phyloP scores from a whole-genome alignment of 2,797 vertebrate genomes.

The Megalops cyprinoides region DNA sequence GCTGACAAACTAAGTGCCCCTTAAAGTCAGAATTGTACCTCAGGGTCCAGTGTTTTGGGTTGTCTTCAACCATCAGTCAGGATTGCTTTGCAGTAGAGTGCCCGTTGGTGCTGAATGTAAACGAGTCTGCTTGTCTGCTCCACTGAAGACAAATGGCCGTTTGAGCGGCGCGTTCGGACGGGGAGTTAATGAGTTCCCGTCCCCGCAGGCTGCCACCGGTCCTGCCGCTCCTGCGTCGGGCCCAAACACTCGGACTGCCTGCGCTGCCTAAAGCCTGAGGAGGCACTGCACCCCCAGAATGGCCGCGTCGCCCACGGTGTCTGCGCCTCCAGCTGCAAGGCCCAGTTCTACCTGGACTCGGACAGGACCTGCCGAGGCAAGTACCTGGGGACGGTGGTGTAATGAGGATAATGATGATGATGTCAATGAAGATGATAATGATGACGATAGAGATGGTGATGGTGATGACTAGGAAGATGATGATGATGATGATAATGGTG shows the following conservation, averaged over 20 bases:
- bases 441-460: background rate
- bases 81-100: background rate
- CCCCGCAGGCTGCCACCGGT: conserved; percentile 81
- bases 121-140: background rate
- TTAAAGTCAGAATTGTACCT: conserved; percentile 10
- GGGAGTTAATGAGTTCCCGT: background rate
- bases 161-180: background rate
- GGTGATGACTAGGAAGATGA: background rate
- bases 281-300: conserved; percentile 69
- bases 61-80: conserved; percentile 10
- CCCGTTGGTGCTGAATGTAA: conserved; percentile 5
- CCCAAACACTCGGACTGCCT: conserved; percentile 75
- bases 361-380: conserved; percentile 81
- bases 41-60: background rate
- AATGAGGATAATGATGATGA: background rate
- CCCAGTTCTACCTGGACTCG: conserved; percentile 70
- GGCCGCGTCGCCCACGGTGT: conserved; percentile 60
- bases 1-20: background rate
- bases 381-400: background rate
- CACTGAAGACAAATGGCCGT: conserved; percentile 11
- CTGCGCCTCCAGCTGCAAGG: conserved; percentile 76
- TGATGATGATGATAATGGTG: background rate
- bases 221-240: conserved; percentile 84
- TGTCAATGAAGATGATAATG: background rate
- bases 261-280: conserved; percentile 72